Evolutionary conservation across 1,140 invertebrate genomes (phyloP), one percentile per base, ranked within the genome.

Genomic region (Rhyacophila brunnea): DNA sequence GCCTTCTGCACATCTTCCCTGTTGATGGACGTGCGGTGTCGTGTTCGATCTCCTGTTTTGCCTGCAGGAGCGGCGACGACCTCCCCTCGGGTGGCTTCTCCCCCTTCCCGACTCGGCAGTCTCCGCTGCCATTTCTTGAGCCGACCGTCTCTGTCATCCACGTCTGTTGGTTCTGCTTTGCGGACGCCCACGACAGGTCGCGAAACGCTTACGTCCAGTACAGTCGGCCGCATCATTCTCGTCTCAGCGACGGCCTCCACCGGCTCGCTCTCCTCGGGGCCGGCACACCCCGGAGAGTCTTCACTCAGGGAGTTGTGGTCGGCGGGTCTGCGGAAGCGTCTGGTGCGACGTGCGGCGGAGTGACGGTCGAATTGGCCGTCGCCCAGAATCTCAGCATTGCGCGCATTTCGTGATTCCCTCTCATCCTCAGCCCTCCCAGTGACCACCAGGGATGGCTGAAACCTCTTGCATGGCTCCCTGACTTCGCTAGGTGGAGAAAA

Each of bases 341-440:
- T 80, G 0, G 91, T 95, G 66, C 91, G 82, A 58, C 93, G 80
- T 0, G 90, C 83, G 0, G 88, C 84, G 5, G 91, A 90, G 70
- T 90, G 91, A 55, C 92, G 77, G 70, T 95, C 91, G 62, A 95
- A 95, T 65, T 92, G 88, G 2, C 89, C 89, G 72, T 83, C 81
- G 1, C 84, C 84, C n/a, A 85, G 71, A 34, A 75, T 75, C 64
- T 83, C 79, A 56, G 77, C 74, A 40, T 79, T 77, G 14, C 69
- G 68, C 7, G 64, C 51, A 32, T 70, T 70, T 15, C 52, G 43
- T 13, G 74, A 60, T 36, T 75, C 74, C 59, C 68, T 74, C 6
- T 71, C 64, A 36, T 70, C 67, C 62, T 79, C 77, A 17, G 23
- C 28, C 6, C 38, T 19, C 28, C 45, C 45, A 9, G 15, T 44